Base-by-base conservation (phyloP, 30 jellyfish, hydroid and myxozoan species). In the Rhopilema esculentum region DNA sequence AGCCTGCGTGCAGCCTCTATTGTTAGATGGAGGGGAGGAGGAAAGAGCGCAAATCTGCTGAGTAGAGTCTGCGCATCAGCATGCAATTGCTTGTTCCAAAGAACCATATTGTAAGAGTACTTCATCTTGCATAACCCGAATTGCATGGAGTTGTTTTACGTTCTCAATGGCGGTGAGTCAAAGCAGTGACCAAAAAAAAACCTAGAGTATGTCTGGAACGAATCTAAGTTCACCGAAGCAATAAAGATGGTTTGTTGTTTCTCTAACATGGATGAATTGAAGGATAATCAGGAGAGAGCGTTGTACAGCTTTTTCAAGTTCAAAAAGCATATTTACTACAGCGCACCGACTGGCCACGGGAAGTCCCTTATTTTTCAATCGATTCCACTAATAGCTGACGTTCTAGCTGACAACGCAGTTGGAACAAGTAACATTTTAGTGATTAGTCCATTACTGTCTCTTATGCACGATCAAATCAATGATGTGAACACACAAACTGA, bases 301-400 rank as follows among this genome's bases (percentile, higher is more conserved):
- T n/a, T 67, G 77, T 67, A 67, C 77, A 67, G 27, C 77, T 67
- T 67, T 67, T 67, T 67, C 30, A 26, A 67, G 77, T 67, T 67
- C 77, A 67, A 67, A 53, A 76, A 76, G 25, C 19, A 76, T 23
- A 76, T 48, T 0, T 76, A 76, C 75, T 4, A 22, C 78, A 76
- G 87, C 22, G 75, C 87, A 22, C 87, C 74, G 18, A 76, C 87
- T 40, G 87, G 76, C 74, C 62, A 76, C 87, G 87, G 87, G 62
- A 76, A 76, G 48, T 76, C 87, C 65, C 62, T 76, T 25, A 51
- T 76, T 76, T 76, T 49, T 76, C 87, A 76, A 76, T 0, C 87
- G 50, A 76, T 76, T 53, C 87, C 87, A 53, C 74, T 49, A 18
- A 51, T 76, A 22, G 75, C 74, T 1, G 87, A 76, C 62, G 74